Conservation (phyloP, 2,888 invertebrate genomes). For the Pseudanteris insignis region DNA sequence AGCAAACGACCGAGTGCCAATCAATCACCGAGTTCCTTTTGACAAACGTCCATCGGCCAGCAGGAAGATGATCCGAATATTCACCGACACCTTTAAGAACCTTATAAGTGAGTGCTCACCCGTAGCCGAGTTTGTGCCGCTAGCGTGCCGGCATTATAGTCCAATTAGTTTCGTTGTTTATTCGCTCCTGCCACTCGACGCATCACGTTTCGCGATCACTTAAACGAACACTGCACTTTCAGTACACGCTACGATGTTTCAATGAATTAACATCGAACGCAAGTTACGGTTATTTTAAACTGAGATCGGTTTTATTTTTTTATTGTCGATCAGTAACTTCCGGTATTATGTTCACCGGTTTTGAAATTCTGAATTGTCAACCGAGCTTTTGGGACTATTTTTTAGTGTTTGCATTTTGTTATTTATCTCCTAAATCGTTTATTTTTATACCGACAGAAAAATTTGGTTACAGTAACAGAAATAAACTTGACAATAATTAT, state of each 20-base stretch:
- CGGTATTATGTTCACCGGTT: too few species aligned
- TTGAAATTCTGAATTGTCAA: too few species aligned
- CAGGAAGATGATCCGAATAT: conserved; percentile 60
- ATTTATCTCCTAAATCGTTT: too few species aligned
- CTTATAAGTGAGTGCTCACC: conserved; percentile 59
- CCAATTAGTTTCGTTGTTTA: not conserved
- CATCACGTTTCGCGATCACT: not conserved
- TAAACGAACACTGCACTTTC: not conserved
- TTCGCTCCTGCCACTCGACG: not conserved
- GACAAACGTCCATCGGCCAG: conserved; percentile 4
- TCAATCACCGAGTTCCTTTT: conserved; percentile 7
- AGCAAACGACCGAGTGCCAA: conserved; percentile 30
- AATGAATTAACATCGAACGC: not conserved
- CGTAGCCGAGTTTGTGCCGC: not conserved
- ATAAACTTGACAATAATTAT: too few species aligned
- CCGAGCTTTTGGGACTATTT: too few species aligned
- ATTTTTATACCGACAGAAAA: too few species aligned
- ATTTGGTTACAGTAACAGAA: too few species aligned
- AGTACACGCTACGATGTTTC: not conserved
- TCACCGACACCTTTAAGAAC: conserved; percentile 59
- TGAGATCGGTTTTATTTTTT: too few species aligned
- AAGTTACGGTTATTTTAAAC: not conserved
- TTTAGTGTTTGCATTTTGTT: too few species aligned
- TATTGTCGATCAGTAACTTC: too few species aligned
- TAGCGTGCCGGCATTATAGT: too few species aligned